A percentile compares a stretch with the other conserved stretches of the same genome.
These are phyloP conservation scores for Choristoneura fumiferana DNA, from an alignment of 1,140 invertebrate species.

Conservation along the genomic window DNA sequence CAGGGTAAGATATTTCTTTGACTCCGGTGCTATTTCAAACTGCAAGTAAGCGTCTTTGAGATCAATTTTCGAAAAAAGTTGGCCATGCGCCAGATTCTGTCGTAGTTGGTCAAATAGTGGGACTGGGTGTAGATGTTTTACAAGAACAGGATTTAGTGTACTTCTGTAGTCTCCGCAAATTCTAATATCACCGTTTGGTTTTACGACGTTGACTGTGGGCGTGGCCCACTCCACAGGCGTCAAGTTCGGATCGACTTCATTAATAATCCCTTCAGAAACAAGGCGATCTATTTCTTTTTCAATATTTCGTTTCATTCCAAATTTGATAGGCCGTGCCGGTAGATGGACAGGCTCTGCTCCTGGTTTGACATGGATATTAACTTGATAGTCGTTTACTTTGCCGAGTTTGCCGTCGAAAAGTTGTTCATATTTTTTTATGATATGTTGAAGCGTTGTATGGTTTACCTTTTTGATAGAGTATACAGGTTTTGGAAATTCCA, in stretches of 20 bases:
- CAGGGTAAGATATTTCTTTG: background rate
- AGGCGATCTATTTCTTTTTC: slow-evolving; percentile 19
- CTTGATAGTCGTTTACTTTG: slow-evolving; percentile 17
- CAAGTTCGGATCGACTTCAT: slow-evolving; percentile 1
- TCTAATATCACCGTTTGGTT: slow-evolving; percentile 10
- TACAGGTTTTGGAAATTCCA: slow-evolving; percentile 21
- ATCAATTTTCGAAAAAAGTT: slow-evolving; percentile 22
- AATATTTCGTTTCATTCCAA: slow-evolving; percentile 17
- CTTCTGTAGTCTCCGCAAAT: slow-evolving; percentile 19
- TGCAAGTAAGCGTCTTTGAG: slow-evolving; percentile 20
- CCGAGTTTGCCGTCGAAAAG: slow-evolving; percentile 17
- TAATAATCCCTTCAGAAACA: slow-evolving; percentile 16
- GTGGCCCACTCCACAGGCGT: slow-evolving; percentile 10
- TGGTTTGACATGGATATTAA: slow-evolving; percentile 17
- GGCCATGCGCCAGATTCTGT: slow-evolving; percentile 14
- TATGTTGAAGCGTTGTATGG: background rate
- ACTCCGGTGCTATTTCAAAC: slow-evolving; percentile 23
- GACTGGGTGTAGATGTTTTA: slow-evolving; percentile 21
- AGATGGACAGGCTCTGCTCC: slow-evolving; percentile 7
- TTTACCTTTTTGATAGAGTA: slow-evolving; percentile 19
- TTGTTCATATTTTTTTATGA: background rate
- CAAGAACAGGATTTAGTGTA: slow-evolving; percentile 20
- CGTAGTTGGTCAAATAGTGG: slow-evolving; percentile 23
- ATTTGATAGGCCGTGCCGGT: slow-evolving; percentile 16
- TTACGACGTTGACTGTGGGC: slow-evolving; percentile 22